Conservation (phyloP, 2,888 invertebrate species). For the Chymomyza amoena region DNA sequence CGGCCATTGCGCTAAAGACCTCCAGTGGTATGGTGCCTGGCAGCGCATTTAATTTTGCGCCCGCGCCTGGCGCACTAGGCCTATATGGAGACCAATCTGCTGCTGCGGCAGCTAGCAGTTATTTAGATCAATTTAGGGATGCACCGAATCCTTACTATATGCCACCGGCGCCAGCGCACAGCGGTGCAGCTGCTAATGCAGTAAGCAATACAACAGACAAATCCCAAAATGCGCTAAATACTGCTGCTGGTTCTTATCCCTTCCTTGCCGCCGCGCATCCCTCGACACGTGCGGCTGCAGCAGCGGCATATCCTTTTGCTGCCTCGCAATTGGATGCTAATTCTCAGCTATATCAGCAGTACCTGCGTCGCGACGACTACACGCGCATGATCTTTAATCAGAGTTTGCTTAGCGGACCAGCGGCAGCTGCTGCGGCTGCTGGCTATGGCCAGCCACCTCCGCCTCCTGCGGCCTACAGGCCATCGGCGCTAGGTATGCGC, state of each 20-base stretch:
- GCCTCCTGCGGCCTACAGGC: conserved; percentile 82
- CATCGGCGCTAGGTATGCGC: conserved; percentile 82
- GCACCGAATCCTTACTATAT: conserved; percentile 83
- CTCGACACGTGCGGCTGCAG: conserved; percentile 80
- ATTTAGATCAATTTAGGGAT: conserved; percentile 84
- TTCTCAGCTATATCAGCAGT: conserved; percentile 86
- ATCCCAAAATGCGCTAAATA: conserved; percentile 77
- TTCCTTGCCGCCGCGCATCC: conserved; percentile 82
- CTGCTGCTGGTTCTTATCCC: conserved; percentile 80
- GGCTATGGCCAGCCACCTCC: conserved; percentile 83
- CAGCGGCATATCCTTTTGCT: conserved; percentile 81
- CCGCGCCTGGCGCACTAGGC: conserved; percentile 82
- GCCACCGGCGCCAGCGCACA: conserved; percentile 79
- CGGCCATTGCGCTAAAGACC: conserved; percentile 83
- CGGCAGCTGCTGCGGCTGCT: conserved; percentile 83
- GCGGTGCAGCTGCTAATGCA: conserved; percentile 59
- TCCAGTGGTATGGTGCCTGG: conserved; percentile 86
- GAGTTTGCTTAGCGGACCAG: conserved; percentile 77
- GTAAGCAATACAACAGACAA: conserved; percentile 73
- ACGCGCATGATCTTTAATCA: conserved; percentile 81
- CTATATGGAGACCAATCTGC: conserved; percentile 73
- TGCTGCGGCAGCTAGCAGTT: conserved; percentile 82
- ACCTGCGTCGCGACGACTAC: conserved; percentile 84
- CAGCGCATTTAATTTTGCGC: conserved; percentile 91
- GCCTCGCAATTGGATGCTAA: conserved; percentile 82